Percentiles rank a stretch among this genome's conserved stretches.
phyloP scores from a whole-genome alignment of 2,797 vertebrate genomes.

The Acomys russatus region DNA sequence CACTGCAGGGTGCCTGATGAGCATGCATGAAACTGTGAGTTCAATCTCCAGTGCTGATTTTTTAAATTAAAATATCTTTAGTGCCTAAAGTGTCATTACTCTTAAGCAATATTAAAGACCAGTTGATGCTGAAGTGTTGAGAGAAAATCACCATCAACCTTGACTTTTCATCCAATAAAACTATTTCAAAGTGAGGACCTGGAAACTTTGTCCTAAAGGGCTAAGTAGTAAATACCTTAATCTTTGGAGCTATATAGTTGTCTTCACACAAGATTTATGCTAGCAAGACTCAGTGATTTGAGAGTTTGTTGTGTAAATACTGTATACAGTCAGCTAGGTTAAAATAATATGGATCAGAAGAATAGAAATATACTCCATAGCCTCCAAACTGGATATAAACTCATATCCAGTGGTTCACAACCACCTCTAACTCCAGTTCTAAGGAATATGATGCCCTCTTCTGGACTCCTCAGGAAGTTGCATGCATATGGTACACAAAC shows the following conservation, averaged over 20 bases:
- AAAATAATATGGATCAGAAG: slow-evolving; percentile 12
- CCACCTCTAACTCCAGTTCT: not conserved
- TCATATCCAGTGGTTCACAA: not conserved
- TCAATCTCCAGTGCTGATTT: not conserved
- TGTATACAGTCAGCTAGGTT: not conserved
- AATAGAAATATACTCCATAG: not conserved
- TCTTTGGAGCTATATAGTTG: not conserved
- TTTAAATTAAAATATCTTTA: not conserved
- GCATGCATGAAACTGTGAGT: not conserved
- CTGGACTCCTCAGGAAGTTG: not conserved
- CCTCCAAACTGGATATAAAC: slow-evolving; percentile 11
- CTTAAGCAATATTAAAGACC: not conserved
- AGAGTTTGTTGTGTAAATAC: not conserved
- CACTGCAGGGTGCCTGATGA: not conserved
- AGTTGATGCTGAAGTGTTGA: not conserved
- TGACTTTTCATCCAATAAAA: not conserved
- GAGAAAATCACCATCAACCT: not conserved
- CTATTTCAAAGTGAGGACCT: not conserved
- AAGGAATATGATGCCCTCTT: not conserved
- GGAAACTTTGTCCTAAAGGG: not conserved
- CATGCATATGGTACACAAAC: not conserved
- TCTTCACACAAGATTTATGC: not conserved
- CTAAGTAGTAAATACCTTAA: not conserved
- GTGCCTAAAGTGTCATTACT: not conserved
- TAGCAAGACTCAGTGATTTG: slow-evolving; percentile 7